Conservation (phyloP, 1,140 invertebrate species). For the Drosophila athabasca region DNA sequence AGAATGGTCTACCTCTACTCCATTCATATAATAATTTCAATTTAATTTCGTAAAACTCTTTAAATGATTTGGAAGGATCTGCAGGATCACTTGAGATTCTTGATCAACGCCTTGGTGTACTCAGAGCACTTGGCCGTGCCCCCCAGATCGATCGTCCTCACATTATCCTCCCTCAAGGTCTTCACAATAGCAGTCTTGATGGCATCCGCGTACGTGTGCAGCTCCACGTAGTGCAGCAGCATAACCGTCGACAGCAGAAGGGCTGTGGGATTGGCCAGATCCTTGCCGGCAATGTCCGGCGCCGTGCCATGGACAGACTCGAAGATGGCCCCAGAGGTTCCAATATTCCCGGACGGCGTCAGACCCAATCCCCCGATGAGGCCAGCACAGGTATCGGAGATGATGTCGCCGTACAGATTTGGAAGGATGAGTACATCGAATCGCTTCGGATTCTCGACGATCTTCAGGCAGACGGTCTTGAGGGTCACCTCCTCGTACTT, state of each 20-base stretch:
- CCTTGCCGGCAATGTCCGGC: slow-evolving; percentile 99
- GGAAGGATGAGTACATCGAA: slow-evolving; percentile 99
- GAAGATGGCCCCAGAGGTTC: slow-evolving; percentile 97
- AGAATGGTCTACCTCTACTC: too few species aligned
- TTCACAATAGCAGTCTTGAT: slow-evolving; percentile 96
- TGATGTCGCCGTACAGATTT: slow-evolving; percentile 99
- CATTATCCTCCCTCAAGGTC: slow-evolving; percentile 94
- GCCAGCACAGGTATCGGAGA: slow-evolving; percentile 99
- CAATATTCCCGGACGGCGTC: slow-evolving; percentile 99
- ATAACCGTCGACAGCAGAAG: slow-evolving; percentile 97
- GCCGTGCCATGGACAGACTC: slow-evolving; percentile 99
- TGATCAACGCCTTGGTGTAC: slow-evolving; percentile 97
- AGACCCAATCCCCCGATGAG: slow-evolving; percentile 98
- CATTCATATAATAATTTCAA: too few species aligned
- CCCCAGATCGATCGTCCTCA: slow-evolving; percentile 96
- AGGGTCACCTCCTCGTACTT: slow-evolving; percentile 98
- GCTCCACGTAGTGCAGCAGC: slow-evolving; percentile 98
- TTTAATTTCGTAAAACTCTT: too few species aligned
- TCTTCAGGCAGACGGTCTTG: slow-evolving; percentile 99
- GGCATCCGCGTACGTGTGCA: slow-evolving; percentile 91
- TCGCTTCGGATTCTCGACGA: slow-evolving; percentile 97
- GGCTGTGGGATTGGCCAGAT: slow-evolving; percentile 99
- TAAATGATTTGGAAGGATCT: neutral
- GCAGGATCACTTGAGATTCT: slow-evolving; percentile 41
- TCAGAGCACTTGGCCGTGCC: slow-evolving; percentile 98